Evolutionary conservation across 2,888 invertebrate species (phyloP).

Genomic region (Escarpia spicata): DNA sequence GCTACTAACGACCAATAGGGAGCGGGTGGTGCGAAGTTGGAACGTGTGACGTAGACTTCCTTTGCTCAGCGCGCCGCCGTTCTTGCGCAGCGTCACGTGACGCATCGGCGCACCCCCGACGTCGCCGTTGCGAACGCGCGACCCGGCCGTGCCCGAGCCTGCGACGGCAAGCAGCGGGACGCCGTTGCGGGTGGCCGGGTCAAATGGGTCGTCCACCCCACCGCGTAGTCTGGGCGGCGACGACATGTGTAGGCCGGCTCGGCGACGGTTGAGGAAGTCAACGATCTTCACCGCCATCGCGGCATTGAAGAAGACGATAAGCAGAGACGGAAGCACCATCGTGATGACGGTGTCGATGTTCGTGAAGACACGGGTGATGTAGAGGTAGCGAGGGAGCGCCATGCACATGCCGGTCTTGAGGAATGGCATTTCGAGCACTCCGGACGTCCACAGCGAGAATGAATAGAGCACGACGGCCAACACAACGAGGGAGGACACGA

Average conservation of each 20-base stretch:
- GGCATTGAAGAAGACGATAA: slow-evolving; percentile 35
- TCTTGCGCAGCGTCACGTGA: not conserved
- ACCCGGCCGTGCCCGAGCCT: not conserved
- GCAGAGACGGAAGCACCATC: slow-evolving; percentile 33
- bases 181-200: not conserved
- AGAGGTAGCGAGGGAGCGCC: slow-evolving; percentile 22
- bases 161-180: not conserved
- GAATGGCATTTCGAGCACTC: slow-evolving; percentile 23
- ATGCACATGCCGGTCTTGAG: slow-evolving; percentile 24
- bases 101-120: not conserved
- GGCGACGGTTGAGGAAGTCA: slow-evolving; percentile 25
- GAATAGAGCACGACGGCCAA: slow-evolving; percentile 34
- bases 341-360: slow-evolving; percentile 36
- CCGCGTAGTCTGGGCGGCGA: not conserved
- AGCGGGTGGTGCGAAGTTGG: slow-evolving; percentile 36
- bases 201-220: not conserved
- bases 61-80: not conserved
- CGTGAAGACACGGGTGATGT: slow-evolving; percentile 27
- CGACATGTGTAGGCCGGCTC: not conserved
- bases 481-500: slow-evolving; percentile 26
- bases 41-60: slow-evolving; percentile 21
- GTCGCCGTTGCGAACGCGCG: not conserved
- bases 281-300: slow-evolving; percentile 35
- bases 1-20: slow-evolving; percentile 36
- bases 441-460: slow-evolving; percentile 34